A percentile compares a stretch with the other conserved stretches of the same genome.
Evolutionary conservation across 2,797 vertebrate genomes (phyloP).

Genomic region (Micrastur ruficollis): DNA sequence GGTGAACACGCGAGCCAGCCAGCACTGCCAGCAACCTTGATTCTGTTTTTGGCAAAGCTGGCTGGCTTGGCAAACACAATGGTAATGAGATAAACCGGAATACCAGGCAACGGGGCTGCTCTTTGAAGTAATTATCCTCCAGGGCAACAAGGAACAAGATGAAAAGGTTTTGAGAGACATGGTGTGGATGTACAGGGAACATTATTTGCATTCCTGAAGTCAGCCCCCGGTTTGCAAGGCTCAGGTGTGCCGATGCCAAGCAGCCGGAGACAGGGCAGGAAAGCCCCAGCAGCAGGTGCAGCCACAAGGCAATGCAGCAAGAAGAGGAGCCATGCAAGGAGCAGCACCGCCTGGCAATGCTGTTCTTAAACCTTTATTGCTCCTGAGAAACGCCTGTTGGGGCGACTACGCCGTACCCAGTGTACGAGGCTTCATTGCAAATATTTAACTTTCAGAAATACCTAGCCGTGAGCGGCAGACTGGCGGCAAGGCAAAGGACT

Average conservation of each 20-base stretch:
- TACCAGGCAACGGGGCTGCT: conserved; percentile 51
- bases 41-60: conserved; percentile 70
- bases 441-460: background rate
- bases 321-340: background rate
- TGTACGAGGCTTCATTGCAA: background rate
- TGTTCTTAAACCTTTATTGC: background rate
- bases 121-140: conserved; percentile 76
- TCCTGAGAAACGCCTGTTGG: accelerated
- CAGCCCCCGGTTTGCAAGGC: background rate
- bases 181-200: conserved; percentile 23
- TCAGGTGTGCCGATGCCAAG: background rate
- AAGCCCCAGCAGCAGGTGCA: background rate
- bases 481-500: background rate
- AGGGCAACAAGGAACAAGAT: conserved; percentile 61
- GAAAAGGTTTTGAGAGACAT: conserved; percentile 63
- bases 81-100: conserved; percentile 71
- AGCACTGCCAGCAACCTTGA: conserved; percentile 67
- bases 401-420: accelerated
- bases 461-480: accelerated
- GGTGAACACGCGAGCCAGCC: conserved; percentile 31
- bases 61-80: conserved; percentile 60
- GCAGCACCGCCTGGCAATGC: background rate
- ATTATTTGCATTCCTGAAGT: conserved; percentile 52
- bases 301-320: background rate
- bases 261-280: background rate